Base-by-base conservation (phyloP, 2,113 vertebrate genomes). In the Prinia subflava region DNA sequence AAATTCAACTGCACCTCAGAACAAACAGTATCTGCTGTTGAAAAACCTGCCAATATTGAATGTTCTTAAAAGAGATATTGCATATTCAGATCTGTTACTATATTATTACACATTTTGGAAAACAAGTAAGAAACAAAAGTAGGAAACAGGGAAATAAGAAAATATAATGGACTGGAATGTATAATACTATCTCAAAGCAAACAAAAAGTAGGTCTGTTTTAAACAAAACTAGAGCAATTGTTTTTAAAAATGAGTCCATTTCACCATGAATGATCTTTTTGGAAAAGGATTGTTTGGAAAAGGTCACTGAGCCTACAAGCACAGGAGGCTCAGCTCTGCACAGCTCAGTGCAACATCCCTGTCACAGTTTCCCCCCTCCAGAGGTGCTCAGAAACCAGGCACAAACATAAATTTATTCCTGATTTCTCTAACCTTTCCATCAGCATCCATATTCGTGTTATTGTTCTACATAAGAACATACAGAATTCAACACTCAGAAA, bases 51-150 rank as follows among this genome's bases (percentile, higher is more conserved):
- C 47, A 25, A 22, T 33, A 69, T 1, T 55, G 30, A 27, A 31
- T 27, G 24, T 7, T 37, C 17, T 17, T 50, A 21, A 20, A 60
- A 64, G 10, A 39, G 3, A 24, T 0, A 70, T 0, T 15, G 27
- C 23, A 28, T 27, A 67, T 15, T 52, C 60, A 70, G 39, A 63
- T 25, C 21, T 16, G 18, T 24, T 69, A 42, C 8, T 50, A 0
- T 11, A 49, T 53, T 39, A 78, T 31, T 60, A 21, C 28, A 19
- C 4, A n/a, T 22, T 70, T 9, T 60, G 25, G 19, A 84, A 84
- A 13, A 23, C 8, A 62, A 64, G 16, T 19, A 81, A 47, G 77
- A 70, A 87, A 82, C 18, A 4, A 30, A 81, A 64, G 6, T 2
- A 83, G n/a, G 31, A 39, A 83, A 83, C 6, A 8, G 7, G 10